A percentile compares a stretch with the other conserved stretches of the same genome.
phyloP scores from a whole-genome alignment of 2,888 invertebrate genomes.

The Blastobasis adustella region DNA sequence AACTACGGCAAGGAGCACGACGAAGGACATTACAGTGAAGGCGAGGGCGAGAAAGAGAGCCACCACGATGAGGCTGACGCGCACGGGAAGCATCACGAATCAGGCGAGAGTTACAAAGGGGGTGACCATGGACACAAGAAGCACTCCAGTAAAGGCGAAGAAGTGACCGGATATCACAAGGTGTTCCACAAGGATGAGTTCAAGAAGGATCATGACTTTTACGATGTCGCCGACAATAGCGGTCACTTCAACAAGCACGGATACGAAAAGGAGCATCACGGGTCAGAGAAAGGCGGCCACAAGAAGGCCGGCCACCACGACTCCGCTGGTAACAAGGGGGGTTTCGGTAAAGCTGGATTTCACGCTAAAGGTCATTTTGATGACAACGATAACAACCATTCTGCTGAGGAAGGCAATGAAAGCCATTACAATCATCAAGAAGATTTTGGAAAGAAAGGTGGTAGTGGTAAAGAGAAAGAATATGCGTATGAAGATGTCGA shows the following conservation, averaged over 20 bases:
- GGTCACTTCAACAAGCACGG: constrained; percentile 80
- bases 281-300: constrained; percentile 69
- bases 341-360: constrained; percentile 73
- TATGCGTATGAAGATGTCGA: constrained; percentile 57
- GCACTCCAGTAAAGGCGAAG: constrained; percentile 80
- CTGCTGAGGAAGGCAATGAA: constrained; percentile 72
- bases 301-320: constrained; percentile 73
- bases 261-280: constrained; percentile 69
- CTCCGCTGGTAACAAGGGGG: constrained; percentile 64
- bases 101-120: constrained; percentile 70
- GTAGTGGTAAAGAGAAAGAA: constrained; percentile 57
- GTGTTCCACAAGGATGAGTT: constrained; percentile 85
- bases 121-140: constrained; percentile 74
- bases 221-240: constrained; percentile 80
- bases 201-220: constrained; percentile 85
- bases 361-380: constrained; percentile 74
- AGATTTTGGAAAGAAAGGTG: constrained; percentile 72
- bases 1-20: constrained; percentile 69
- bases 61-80: constrained; percentile 71
- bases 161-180: constrained; percentile 82
- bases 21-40: constrained; percentile 69
- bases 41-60: constrained; percentile 69
- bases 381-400: constrained; percentile 70
- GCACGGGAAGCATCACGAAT: constrained; percentile 71
- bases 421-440: constrained; percentile 70